Base-by-base conservation (phyloP, 1,140 invertebrate species). In the Agraylea sexmaculata region DNA sequence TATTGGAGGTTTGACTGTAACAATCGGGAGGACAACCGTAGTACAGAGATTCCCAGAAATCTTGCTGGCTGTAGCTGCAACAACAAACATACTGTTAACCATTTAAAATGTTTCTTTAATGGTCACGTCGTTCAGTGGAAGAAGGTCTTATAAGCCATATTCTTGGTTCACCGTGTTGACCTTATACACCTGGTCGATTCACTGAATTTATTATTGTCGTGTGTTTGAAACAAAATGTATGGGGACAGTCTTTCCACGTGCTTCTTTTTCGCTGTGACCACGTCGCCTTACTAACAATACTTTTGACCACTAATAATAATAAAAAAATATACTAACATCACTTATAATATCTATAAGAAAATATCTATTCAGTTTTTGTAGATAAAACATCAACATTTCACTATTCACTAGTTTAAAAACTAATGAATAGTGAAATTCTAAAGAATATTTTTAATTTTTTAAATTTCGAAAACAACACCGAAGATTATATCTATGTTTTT, bases 151-250 rank as follows among this genome's bases (percentile, higher is more conserved):
- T 42, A 29, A 30, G 46, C 42, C 47, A 12, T 8, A 10, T n/a
- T n/a, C n/a, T n/a, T n/a, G n/a, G n/a, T n/a, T n/a, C n/a, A n/a
- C n/a, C n/a, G n/a, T n/a, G n/a, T n/a, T n/a, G n/a, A n/a, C n/a
- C 37, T 22, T 35, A 22, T 35, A 19, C 42, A 22, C 28, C 42
- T 37, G 30, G 42, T 28, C 12, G 37, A 13, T 6, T 43, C 41
- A 41, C 38, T 49, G 47, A 49, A 49, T 49, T 49, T 49, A 49
- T 49, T 49, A 49, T 49, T 49, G 43, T 49, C 47, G 47, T 49
- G 43, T 49, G 39, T 46, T 46, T 46, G 47, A 49, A 49, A 46
- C 47, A 46, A 49, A 49, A 45, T 49, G 47, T 49, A 32, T 37
- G 35, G 29, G 47, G 47, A 49, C 43, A 43, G 40, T 43, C 37